phyloP scores from a whole-genome alignment of 2,113 vertebrate species.

The Percina caprodes region DNA sequence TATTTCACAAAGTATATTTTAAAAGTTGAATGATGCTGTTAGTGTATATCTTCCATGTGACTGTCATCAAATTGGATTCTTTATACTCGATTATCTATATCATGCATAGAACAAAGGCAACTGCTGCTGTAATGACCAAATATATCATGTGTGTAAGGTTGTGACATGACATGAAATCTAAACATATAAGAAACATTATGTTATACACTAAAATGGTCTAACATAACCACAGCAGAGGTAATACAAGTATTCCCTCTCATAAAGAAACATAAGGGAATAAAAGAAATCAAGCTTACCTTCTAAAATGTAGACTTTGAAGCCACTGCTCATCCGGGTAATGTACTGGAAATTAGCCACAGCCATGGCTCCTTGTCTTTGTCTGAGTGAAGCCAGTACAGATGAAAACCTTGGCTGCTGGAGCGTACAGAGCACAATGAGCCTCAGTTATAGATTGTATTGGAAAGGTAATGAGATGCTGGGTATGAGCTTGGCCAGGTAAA shows the following conservation, averaged over 20 bases:
- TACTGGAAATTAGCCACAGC: constrained; percentile 87
- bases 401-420: constrained; percentile 57
- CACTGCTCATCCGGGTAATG: constrained; percentile 87
- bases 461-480: constrained; percentile 73
- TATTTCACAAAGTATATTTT: not conserved
- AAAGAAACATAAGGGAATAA: not conserved
- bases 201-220: not conserved
- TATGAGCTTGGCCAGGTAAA: constrained; percentile 72
- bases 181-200: not conserved
- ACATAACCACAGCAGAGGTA: not conserved
- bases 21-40: not conserved
- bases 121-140: not conserved
- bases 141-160: not conserved
- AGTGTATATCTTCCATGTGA: not conserved
- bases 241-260: not conserved
- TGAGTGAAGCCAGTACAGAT: constrained; percentile 17
- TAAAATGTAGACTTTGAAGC: constrained; percentile 88
- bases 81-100: not conserved
- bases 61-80: not conserved
- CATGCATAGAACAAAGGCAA: not conserved
- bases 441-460: constrained; percentile 59
- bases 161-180: not conserved
- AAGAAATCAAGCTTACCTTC: constrained; percentile 76
- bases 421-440: constrained; percentile 59
- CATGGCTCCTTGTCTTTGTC: constrained; percentile 73